Base-by-base conservation (phyloP, 1,140 invertebrate genomes). In the Scaptomyza hsui region DNA sequence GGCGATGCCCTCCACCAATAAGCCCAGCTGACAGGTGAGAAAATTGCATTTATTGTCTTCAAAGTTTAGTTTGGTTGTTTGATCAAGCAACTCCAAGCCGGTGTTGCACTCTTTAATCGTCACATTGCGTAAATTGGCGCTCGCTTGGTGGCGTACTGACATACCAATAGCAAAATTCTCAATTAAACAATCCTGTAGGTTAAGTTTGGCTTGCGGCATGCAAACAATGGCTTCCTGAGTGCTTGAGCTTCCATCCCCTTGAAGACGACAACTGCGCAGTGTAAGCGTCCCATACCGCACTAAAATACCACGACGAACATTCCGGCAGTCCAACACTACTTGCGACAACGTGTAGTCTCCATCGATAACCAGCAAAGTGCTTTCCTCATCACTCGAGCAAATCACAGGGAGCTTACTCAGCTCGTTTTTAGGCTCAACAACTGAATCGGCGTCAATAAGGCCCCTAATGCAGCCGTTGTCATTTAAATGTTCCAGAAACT, bases 221-320 rank as follows among this genome's bases (percentile, higher is more conserved):
- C 92, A 92, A 3, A 92, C 89, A 37, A 93, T 92, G 35, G 89
- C 92, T 51, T 92, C 92, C 49, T 91, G 82, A 5, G 89, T 92
- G 19, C 89, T 91, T 0, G 90, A 92, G 32, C 61, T 76, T 1
- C 75, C 75, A 71, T 89, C 76, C 5, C 92, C 92, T 13, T 90
- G 52, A 7, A 93, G 35, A 13, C 77, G 86, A 59, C 92, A 92
- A 53, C 92, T 92, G 21, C 57, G 83, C 49, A 92, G 47, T 0
- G 64, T 77, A 7, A 89, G 61, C 29, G 86, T 90, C 0, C 92
- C 92, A 13, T 69, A 67, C 9, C 92, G 81, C 18, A 93, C 55
- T 3, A 93, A 52, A 52, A 92, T 90, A 2, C 90, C 92, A 29
- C 90, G 90, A 19, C 92, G 91, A 0, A 92, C 86, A 41, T 76